Evolutionary conservation across 53 echinoderm and acorn worm species (phyloP), one percentile per base, ranked within the genome.

Genomic region (Astropecten irregularis): DNA sequence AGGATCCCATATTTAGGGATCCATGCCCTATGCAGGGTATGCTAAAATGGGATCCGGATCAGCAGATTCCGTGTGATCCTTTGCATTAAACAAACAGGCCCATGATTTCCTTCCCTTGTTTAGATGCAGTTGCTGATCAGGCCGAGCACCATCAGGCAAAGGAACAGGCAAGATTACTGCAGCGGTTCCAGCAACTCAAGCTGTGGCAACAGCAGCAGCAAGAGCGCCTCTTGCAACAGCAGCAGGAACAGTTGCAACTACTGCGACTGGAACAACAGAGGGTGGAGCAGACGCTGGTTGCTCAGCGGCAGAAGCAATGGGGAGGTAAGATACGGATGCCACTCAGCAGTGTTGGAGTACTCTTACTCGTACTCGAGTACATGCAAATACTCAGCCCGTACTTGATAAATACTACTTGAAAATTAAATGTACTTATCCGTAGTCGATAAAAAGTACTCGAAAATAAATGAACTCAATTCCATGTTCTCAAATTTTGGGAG

Each of bases 201-300:
- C 92, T 93, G 32, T 94, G 94, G 94, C 97, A 97, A 50, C 87
- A 94, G 54, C 87, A 97, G 64, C 94, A 97, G 82, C 91, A 97
- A 71, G 87, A 87, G 28, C 81, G 88, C 21, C 73, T 97, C 66
- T 25, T 94, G 53, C 66, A 54, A 19, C 89, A 94, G 42, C 97
- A 97, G 81, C 94, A 94, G 49, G 71, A 94, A 56, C 91, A 91
- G 70, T 82, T 97, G 64, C 76, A 85, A 48, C 28, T 85, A 72
- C 86, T 97, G 18, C 76, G 77, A 56, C 84, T 68, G 82, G 94
- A 94, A 29, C 94, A 97, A 68, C 89, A 97, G 79, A 83, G 86
- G 70, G 87, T 97, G 66, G 91, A 97, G 47, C 88, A 88, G 63
- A 88, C 85, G 16, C 68, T 97, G 76, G 87, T 89, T 56, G 89